phyloP scores from a whole-genome alignment of 1,140 invertebrate genomes.

The Aethina tumida region DNA sequence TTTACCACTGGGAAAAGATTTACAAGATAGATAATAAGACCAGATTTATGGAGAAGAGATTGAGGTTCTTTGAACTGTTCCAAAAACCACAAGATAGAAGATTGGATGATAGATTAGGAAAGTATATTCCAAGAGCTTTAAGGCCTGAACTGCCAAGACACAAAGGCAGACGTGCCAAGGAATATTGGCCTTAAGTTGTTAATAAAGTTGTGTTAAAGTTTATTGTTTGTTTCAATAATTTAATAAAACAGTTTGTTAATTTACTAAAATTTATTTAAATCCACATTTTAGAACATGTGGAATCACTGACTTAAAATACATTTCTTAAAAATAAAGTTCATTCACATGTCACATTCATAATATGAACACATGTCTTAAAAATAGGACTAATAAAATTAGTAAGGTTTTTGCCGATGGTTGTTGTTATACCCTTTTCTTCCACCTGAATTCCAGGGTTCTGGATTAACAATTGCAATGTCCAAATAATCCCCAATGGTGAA shows the following conservation, averaged over 20 bases:
- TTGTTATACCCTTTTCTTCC: constrained; percentile 27
- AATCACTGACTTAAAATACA: too few relatives aligned
- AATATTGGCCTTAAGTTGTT: constrained; percentile 29
- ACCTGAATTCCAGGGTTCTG: constrained; percentile 54
- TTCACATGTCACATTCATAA: too few relatives aligned
- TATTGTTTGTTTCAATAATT: too few relatives aligned
- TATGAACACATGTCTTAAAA: too few relatives aligned
- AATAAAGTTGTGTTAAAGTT: too few relatives aligned
- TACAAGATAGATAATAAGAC: constrained; percentile 61
- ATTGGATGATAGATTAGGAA: constrained; percentile 52
- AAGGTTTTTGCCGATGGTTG: too few relatives aligned
- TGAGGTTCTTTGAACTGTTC: constrained; percentile 53
- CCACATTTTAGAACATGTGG: too few relatives aligned
- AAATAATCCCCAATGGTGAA: constrained; percentile 94
- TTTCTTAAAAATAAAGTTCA: too few relatives aligned
- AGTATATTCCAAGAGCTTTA: constrained; percentile 54
- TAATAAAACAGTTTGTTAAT: too few relatives aligned
- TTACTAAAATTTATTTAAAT: too few relatives aligned
- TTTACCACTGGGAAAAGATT: constrained; percentile 66
- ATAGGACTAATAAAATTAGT: too few relatives aligned
- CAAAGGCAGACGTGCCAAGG: constrained; percentile 34
- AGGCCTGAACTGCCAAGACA: constrained; percentile 45
- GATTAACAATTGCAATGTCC: constrained; percentile 92
- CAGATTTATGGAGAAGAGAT: constrained; percentile 52
- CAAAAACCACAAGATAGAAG: constrained; percentile 46